Conservation (phyloP, 2,888 invertebrate genomes). For the Sinelater perroti region DNA sequence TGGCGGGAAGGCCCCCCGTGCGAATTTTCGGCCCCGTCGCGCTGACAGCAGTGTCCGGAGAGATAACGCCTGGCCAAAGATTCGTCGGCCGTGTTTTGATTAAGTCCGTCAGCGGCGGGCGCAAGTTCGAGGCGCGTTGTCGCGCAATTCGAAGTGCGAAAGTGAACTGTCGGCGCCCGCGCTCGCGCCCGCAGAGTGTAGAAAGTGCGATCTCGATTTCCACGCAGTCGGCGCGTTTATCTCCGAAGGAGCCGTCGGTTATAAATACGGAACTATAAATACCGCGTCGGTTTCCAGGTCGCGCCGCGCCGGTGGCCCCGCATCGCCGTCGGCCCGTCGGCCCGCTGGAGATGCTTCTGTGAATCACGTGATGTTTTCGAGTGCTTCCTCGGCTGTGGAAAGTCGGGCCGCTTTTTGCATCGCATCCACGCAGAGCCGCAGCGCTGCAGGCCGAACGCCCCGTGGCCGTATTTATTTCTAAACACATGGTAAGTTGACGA, state of each 20-base stretch:
- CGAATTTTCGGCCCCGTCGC: background rate
- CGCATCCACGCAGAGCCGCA: constrained; percentile 17
- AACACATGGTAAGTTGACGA: constrained; percentile 41
- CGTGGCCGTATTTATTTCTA: constrained; percentile 36
- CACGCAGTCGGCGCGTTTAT: constrained; percentile 17
- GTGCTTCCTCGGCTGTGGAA: constrained; percentile 18
- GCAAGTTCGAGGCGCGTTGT: constrained; percentile 11
- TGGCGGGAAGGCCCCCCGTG: background rate
- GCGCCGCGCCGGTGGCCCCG: constrained; percentile 8
- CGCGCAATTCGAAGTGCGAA: constrained; percentile 22
- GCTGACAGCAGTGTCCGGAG: background rate
- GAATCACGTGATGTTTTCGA: constrained; percentile 36
- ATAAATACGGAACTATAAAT: constrained; percentile 26
- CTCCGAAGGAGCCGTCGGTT: constrained; percentile 18
- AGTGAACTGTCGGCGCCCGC: constrained; percentile 15
- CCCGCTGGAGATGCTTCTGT: constrained; percentile 20
- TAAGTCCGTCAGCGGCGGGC: constrained; percentile 5
- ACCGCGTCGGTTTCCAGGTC: constrained; percentile 24
- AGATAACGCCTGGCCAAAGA: background rate
- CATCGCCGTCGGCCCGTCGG: constrained; percentile 17
- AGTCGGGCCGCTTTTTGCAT: constrained; percentile 20
- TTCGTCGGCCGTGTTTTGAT: constrained; percentile 6
- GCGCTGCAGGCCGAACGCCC: constrained; percentile 28
- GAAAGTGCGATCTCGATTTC: constrained; percentile 29
- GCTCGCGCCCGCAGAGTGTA: constrained; percentile 5